Conservation (phyloP, 2,888 invertebrate species). For the Lissonota sp. region DNA sequence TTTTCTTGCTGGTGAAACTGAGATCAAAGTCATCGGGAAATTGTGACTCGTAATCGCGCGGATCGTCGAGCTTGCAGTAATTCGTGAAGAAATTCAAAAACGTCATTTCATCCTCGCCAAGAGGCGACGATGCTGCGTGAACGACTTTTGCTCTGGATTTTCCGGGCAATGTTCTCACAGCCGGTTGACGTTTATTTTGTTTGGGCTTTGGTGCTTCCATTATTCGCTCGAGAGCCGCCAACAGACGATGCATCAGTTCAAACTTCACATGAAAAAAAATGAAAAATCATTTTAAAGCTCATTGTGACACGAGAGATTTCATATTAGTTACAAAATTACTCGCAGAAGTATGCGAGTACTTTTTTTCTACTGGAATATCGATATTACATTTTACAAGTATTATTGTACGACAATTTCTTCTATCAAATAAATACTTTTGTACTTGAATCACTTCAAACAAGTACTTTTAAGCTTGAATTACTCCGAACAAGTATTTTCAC, state of each 20-base stretch:
- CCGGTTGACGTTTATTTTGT: slow-evolving; percentile 68
- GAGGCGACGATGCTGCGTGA: slow-evolving; percentile 56
- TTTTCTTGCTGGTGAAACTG: slow-evolving; percentile 65
- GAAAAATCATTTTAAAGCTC: not conserved
- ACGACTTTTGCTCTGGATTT: slow-evolving; percentile 57
- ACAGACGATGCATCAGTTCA: slow-evolving; percentile 76
- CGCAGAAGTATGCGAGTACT: too few relatives aligned
- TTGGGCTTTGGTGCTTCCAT: slow-evolving; percentile 76
- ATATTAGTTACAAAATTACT: too few relatives aligned
- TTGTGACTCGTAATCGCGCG: slow-evolving; percentile 76
- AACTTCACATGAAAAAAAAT: slow-evolving; percentile 67
- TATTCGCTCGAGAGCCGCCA: slow-evolving; percentile 74
- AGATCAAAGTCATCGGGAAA: slow-evolving; percentile 77
- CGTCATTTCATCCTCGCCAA: slow-evolving; percentile 74
- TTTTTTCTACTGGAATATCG: too few relatives aligned
- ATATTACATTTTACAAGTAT: too few relatives aligned
- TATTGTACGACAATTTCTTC: too few relatives aligned
- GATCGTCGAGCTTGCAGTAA: slow-evolving; percentile 76
- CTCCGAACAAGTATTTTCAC: too few relatives aligned
- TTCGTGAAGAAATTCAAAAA: slow-evolving; percentile 76
- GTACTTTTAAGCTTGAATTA: too few relatives aligned
- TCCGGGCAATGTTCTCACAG: slow-evolving; percentile 73
- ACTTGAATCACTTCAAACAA: too few relatives aligned
- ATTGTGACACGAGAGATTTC: not conserved
- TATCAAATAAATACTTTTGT: too few relatives aligned